Evolutionary conservation across 1,140 invertebrate genomes (phyloP).

Genomic region (Listronotus oregonensis): DNA sequence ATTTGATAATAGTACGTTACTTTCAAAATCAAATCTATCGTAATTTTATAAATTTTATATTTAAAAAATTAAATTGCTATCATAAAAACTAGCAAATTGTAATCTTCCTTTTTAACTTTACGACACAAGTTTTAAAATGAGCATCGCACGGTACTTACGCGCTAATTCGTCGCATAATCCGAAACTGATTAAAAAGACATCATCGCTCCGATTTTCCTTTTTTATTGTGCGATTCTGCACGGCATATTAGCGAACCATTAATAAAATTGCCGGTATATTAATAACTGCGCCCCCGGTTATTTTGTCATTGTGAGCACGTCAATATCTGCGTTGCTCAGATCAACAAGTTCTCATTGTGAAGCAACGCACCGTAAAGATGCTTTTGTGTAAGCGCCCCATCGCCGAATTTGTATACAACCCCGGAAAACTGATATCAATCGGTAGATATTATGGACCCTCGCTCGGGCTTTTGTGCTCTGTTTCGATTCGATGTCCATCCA

Average conservation of each 20-base stretch:
- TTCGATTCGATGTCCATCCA: slow-evolving; percentile 3
- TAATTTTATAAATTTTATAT: too few relatives aligned
- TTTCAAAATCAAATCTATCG: too few relatives aligned
- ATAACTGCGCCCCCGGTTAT: slow-evolving; percentile 41
- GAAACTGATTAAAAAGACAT: slow-evolving; percentile 45
- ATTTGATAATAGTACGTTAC: too few relatives aligned
- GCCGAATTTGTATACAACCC: slow-evolving; percentile 49
- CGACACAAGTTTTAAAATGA: slow-evolving; percentile 17
- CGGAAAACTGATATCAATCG: slow-evolving; percentile 46
- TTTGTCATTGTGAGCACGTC: slow-evolving; percentile 20
- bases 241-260: slow-evolving; percentile 30
- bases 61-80: too few relatives aligned
- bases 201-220: slow-evolving; percentile 1
- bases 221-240: slow-evolving; percentile 16
- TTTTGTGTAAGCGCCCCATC: slow-evolving; percentile 41
- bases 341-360: slow-evolving; percentile 51
- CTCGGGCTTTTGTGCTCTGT: not conserved
- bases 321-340: slow-evolving; percentile 49
- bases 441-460: not conserved
- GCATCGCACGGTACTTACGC: slow-evolving; percentile 5
- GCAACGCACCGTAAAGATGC: slow-evolving; percentile 42
- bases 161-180: slow-evolving; percentile 34
- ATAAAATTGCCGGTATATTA: slow-evolving; percentile 34
- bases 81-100: too few relatives aligned
- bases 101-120: too few relatives aligned